Evolutionary conservation across 2,888 invertebrate species (phyloP).

Genomic region (Cosmorhoe ocellata): DNA sequence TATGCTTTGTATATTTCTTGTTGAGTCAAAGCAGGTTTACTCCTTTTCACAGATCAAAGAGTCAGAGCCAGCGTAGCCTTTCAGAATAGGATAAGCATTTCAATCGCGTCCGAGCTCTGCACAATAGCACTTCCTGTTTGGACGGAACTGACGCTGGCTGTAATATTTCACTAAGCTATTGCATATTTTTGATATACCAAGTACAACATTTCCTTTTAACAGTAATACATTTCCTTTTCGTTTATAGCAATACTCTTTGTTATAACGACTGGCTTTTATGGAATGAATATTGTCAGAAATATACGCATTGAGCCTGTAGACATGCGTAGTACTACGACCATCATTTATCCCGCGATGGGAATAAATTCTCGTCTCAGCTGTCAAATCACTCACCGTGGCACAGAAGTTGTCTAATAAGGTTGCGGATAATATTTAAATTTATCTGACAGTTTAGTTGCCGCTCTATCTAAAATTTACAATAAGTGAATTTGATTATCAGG

Average conservation of each 20-base stretch:
- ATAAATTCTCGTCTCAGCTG: too few relatives aligned
- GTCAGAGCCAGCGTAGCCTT: not conserved
- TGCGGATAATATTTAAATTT: not conserved
- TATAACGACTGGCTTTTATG: too few relatives aligned
- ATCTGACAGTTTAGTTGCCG: constrained; percentile 21
- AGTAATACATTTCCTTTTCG: not conserved
- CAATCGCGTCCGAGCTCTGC: not conserved
- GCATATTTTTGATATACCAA: constrained; percentile 4
- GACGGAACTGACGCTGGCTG: not conserved
- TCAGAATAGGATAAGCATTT: constrained; percentile 16
- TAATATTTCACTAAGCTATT: constrained; percentile 4
- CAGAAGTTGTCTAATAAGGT: too few relatives aligned
- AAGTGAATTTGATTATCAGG: constrained; percentile 21
- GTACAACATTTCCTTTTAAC: constrained; percentile 2
- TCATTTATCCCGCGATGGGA: too few relatives aligned
- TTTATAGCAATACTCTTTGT: not conserved
- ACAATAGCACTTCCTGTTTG: constrained; percentile 8
- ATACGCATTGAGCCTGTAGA: too few relatives aligned
- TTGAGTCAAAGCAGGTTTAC: constrained; percentile 3
- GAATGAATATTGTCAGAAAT: too few relatives aligned
- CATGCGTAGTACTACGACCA: too few relatives aligned
- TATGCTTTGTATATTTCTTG: not conserved
- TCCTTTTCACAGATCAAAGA: constrained; percentile 4
- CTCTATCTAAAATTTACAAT: constrained; percentile 11
- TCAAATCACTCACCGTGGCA: too few relatives aligned